Percentiles rank a stretch among this genome's conserved stretches.
phyloP scores from a whole-genome alignment of 2,113 vertebrate genomes.

The Sapajus apella region DNA sequence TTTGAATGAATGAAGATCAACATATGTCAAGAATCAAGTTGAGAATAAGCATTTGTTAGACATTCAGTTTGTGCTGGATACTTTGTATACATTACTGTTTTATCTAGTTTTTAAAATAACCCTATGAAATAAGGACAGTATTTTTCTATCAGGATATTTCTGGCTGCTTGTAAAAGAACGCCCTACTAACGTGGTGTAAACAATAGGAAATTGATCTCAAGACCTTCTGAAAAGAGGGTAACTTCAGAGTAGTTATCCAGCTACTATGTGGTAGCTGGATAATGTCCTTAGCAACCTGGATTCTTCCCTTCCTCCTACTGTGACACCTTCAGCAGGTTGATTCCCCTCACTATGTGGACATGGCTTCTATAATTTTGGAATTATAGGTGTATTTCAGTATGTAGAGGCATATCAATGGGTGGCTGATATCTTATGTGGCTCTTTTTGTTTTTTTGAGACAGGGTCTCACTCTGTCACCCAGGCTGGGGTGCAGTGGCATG shows the following conservation, averaged over 20 bases:
- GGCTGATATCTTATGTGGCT: background rate
- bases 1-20: background rate
- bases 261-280: background rate
- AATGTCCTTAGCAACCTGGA: background rate
- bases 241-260: background rate
- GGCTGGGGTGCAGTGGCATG: too few species aligned
- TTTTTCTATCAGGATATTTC: constrained; percentile 30
- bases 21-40: background rate
- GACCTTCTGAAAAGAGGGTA: background rate
- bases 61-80: background rate
- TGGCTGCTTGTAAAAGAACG: background rate
- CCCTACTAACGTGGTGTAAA: background rate
- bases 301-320: background rate
- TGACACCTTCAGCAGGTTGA: background rate
- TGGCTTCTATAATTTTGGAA: background rate
- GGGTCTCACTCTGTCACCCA: too few species aligned
- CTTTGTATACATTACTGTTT: background rate
- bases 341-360: background rate
- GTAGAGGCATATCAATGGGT: background rate
- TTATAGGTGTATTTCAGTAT: background rate
- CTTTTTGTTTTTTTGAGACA: background rate
- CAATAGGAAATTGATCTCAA: background rate
- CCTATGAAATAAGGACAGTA: background rate
- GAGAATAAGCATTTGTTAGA: background rate
- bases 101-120: constrained; percentile 25